phyloP scores from a whole-genome alignment of 1,140 invertebrate genomes.

The Daktulosphaira vitifoliae region DNA sequence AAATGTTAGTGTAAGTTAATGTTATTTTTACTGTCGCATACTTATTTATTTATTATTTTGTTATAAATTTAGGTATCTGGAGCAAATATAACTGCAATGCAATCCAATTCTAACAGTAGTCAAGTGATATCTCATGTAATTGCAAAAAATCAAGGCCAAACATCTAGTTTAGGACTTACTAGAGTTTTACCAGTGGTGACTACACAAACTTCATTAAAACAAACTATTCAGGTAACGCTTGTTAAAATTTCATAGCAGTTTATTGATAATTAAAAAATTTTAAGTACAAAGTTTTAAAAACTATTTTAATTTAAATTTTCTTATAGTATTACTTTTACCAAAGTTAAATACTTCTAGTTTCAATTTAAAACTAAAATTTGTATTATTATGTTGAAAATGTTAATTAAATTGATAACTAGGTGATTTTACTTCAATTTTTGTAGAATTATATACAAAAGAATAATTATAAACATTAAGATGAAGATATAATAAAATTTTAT shows the following conservation, averaged over 20 bases:
- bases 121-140: constrained; percentile 42
- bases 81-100: constrained; percentile 31
- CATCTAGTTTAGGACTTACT: constrained; percentile 21
- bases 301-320: no score
- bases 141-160: constrained; percentile 38
- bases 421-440: background rate
- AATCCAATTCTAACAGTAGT: constrained; percentile 23
- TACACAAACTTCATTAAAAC: constrained; percentile 44
- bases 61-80: background rate
- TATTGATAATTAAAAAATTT: no score
- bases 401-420: background rate
- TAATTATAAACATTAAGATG: no score
- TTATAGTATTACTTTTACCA: no score
- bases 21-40: background rate
- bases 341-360: no score
- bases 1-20: constrained; percentile 24
- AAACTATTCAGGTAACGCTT: constrained; percentile 54
- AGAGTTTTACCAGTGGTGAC: constrained; percentile 48
- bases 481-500: no score
- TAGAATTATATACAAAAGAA: no score
- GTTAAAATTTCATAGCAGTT: no score
- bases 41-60: background rate
- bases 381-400: background rate
- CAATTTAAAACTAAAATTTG: no score
- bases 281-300: no score